These are phyloP conservation scores for Fulmarus glacialis DNA, from an alignment of 2,113 vertebrate genomes.

Conservation along the genomic window DNA sequence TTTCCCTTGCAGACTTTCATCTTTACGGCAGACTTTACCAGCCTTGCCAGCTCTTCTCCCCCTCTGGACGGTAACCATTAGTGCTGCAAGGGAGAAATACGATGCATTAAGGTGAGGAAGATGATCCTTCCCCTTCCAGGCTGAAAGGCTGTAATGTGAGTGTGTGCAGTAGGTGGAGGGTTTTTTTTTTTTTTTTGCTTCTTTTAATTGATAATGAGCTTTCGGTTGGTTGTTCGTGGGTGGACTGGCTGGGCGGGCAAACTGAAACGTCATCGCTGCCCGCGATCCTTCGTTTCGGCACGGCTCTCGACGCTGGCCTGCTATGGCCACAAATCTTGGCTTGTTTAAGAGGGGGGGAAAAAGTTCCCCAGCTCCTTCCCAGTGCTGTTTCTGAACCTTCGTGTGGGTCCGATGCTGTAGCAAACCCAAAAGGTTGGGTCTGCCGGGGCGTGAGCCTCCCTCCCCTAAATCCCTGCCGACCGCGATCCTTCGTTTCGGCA, in stretches of 20 bases:
- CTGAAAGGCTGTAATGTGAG: background rate
- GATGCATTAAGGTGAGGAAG: background rate
- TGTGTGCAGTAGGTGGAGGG: background rate
- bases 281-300: background rate
- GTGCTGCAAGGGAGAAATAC: background rate
- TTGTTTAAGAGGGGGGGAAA: background rate
- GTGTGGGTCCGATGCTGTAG: background rate
- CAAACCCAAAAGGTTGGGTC: background rate
- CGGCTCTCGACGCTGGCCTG: fast-evolving
- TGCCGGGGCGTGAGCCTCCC: no score
- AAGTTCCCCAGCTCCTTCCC: background rate
- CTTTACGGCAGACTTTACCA: background rate
- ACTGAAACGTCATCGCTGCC: background rate
- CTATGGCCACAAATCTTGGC: background rate
- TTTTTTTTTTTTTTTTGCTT: background rate
- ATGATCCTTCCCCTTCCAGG: background rate
- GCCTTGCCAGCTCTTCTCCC: background rate
- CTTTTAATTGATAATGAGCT: slow-evolving; percentile 45
- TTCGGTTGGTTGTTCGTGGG: background rate
- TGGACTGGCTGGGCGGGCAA: background rate
- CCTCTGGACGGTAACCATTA: background rate
- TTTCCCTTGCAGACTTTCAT: background rate
- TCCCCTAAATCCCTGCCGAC: no score
- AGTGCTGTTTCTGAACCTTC: background rate
- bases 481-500: background rate